These are phyloP conservation scores for Cyprinodon tularosa DNA, from an alignment of 2,113 vertebrate species.

Conservation along the genomic window DNA sequence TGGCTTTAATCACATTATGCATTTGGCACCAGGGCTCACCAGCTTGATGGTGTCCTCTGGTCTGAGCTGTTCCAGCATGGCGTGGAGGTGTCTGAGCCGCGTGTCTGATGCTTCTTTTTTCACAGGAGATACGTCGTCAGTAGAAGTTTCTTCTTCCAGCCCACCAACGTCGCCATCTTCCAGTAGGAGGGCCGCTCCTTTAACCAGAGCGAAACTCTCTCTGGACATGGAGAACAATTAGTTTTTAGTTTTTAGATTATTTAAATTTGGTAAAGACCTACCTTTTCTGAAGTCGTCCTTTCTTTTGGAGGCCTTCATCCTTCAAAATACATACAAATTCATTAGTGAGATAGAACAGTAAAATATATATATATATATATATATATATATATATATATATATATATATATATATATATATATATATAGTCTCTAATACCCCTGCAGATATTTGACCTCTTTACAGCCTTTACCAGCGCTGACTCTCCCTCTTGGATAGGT, in stretches of 20 bases:
- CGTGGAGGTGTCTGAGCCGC: slow-evolving; percentile 82
- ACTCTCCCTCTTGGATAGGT: neutral
- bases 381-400: too few species aligned
- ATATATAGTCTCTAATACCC: neutral
- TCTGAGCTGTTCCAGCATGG: slow-evolving; percentile 89
- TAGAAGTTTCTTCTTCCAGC: slow-evolving; percentile 37
- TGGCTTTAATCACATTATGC: neutral
- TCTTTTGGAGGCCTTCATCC: slow-evolving; percentile 78
- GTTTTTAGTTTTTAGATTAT: too few species aligned
- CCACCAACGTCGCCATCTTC: slow-evolving; percentile 76
- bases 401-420: too few species aligned
- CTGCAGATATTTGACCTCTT: neutral
- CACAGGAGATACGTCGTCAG: slow-evolving; percentile 23
- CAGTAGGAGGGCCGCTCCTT: slow-evolving; percentile 87
- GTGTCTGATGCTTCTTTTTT: slow-evolving; percentile 68
- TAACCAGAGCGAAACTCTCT: slow-evolving; percentile 93
- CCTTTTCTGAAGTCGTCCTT: slow-evolving; percentile 88
- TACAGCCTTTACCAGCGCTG: neutral
- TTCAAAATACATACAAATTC: slow-evolving; percentile 56
- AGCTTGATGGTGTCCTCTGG: slow-evolving; percentile 89
- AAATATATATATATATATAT: too few species aligned
- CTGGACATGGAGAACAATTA: slow-evolving; percentile 63
- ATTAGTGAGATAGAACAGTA: neutral
- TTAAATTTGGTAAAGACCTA: slow-evolving; percentile 47
- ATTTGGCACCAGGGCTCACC: slow-evolving; percentile 74